Conservation (phyloP, 2,113 vertebrate genomes). For the Cyanoliseus patagonus region DNA sequence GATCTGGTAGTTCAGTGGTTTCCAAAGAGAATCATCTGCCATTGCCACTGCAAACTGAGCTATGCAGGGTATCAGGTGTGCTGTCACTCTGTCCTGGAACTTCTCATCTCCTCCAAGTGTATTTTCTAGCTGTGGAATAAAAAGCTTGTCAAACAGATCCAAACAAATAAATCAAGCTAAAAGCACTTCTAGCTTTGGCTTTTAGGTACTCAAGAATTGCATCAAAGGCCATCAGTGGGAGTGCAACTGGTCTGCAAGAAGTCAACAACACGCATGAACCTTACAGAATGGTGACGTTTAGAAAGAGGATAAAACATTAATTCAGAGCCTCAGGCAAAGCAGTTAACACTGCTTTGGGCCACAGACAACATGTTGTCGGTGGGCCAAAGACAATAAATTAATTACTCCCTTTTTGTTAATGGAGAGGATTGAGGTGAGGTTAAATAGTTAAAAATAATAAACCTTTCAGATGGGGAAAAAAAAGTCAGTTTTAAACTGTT, state of each 20-base stretch:
- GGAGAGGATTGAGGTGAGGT: neutral
- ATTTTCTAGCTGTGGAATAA: conserved; percentile 87
- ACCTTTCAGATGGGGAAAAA: neutral
- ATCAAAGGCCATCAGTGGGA: neutral
- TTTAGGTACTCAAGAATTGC: neutral
- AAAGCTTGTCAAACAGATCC: neutral
- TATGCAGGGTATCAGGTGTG: conserved; percentile 87
- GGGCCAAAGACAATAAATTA: neutral
- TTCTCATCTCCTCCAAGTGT: conserved; percentile 81
- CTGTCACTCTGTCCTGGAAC: conserved; percentile 82
- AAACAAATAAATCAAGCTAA: neutral
- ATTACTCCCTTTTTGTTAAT: neutral
- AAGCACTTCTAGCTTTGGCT: neutral
- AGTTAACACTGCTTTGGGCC: neutral
- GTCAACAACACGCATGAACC: neutral
- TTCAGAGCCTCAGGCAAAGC: neutral
- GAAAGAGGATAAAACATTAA: neutral
- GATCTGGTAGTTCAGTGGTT: conserved; percentile 92
- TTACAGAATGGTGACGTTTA: fast-evolving
- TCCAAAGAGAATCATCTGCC: conserved; percentile 92
- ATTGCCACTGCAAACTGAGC: conserved; percentile 90
- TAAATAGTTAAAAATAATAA: neutral
- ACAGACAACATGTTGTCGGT: neutral
- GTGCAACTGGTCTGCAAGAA: neutral
- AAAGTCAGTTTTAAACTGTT: neutral